These are phyloP conservation scores for Pluvialis apricaria DNA, from an alignment of 2,113 vertebrate species.

Conservation along the genomic window DNA sequence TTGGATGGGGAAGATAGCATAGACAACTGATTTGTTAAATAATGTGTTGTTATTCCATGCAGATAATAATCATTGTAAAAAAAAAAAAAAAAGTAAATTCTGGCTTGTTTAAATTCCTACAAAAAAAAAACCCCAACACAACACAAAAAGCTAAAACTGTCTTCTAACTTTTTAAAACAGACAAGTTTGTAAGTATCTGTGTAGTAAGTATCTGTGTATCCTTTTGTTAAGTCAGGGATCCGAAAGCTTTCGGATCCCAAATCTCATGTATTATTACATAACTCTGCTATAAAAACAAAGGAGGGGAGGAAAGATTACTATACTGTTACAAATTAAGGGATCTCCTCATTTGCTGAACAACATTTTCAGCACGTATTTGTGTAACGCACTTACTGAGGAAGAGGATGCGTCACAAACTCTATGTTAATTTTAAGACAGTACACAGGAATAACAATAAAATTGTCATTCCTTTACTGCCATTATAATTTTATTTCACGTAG, in stretches of 20 bases:
- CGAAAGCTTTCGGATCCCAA: not conserved
- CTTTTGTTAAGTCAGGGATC: not conserved
- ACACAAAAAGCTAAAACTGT: not conserved
- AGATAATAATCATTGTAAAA: not conserved
- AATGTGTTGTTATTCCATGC: not conserved
- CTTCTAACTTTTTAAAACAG: not conserved
- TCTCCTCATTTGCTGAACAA: not conserved
- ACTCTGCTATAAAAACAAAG: not conserved
- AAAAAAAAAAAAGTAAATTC: not conserved
- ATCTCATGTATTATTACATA: not conserved
- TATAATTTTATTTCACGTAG: not conserved
- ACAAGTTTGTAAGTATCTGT: not conserved
- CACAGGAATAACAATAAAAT: not conserved
- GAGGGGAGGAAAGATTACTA: not conserved
- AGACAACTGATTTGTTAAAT: not conserved
- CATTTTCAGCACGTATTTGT: not conserved
- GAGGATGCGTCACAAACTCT: not conserved
- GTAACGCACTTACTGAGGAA: not conserved
- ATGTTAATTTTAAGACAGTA: not conserved
- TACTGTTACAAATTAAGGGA: not conserved
- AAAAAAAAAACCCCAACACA: not conserved
- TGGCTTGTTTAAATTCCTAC: not conserved
- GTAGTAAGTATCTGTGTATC: not conserved
- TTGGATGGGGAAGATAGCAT: not conserved
- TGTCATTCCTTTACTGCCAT: not conserved